Conservation (phyloP, 2,113 vertebrate genomes). For the Forbesichthys agassizii region DNA sequence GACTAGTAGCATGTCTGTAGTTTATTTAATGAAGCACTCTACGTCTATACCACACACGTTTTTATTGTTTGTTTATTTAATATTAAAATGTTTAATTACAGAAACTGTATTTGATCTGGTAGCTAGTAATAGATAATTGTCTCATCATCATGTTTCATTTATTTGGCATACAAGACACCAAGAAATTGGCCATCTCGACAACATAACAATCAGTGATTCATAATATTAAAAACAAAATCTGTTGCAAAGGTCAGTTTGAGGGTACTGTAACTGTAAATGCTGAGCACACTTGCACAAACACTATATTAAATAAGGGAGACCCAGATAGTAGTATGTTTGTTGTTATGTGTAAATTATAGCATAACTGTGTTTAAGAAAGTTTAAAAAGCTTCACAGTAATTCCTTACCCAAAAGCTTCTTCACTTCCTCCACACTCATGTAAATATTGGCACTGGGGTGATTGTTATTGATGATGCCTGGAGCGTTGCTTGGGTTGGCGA, state of each 20-base stretch:
- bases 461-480: constrained; percentile 53
- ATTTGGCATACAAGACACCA: too few species aligned
- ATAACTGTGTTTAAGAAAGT: too few species aligned
- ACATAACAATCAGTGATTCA: background rate
- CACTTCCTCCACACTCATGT: constrained; percentile 81
- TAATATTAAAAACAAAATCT: background rate
- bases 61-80: background rate
- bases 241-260: background rate
- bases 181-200: background rate
- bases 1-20: background rate
- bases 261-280: background rate
- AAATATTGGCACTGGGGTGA: constrained; percentile 75
- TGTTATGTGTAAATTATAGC: too few species aligned
- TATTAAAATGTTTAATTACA: background rate
- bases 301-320: too few species aligned
- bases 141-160: too few species aligned
- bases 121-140: too few species aligned
- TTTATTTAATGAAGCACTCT: background rate
- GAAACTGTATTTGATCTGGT: too few species aligned
- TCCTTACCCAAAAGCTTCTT: constrained; percentile 79
- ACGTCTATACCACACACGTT: too few species aligned
- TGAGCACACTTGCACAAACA: background rate
- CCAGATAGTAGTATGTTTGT: too few species aligned
- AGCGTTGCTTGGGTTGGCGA: constrained; percentile 60
- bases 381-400: background rate